These are phyloP conservation scores for Brachypalpus laphriformis DNA, from an alignment of 2,888 invertebrate species.

Conservation along the genomic window DNA sequence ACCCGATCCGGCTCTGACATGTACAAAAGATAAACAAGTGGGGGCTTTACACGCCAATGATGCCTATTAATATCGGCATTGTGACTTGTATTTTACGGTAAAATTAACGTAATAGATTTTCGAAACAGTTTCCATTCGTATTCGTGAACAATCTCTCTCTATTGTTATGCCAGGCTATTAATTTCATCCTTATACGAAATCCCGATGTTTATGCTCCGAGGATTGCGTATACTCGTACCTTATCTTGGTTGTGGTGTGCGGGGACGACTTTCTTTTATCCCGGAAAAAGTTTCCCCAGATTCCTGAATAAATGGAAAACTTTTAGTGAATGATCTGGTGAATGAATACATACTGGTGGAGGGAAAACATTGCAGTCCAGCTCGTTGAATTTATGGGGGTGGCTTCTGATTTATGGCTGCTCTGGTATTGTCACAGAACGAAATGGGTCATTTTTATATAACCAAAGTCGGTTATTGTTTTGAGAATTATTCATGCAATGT, in stretches of 20 bases:
- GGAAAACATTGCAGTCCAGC: conserved; percentile 11
- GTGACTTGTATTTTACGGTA: conserved; percentile 10
- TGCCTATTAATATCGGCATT: not conserved
- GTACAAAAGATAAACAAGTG: not conserved
- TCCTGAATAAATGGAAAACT: conserved; percentile 63
- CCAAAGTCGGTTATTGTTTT: conserved; percentile 56
- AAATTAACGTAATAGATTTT: conserved; percentile 61
- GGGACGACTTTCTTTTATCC: conserved; percentile 2
- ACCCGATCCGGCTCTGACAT: no score
- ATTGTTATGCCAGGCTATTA: conserved; percentile 67
- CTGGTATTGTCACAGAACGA: conserved; percentile 53
- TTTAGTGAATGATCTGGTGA: conserved; percentile 53
- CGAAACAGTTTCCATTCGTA: conserved; percentile 56
- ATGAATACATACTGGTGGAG: conserved; percentile 39
- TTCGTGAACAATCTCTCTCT: conserved; percentile 56
- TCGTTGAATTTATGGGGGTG: conserved; percentile 17
- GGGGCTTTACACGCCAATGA: not conserved
- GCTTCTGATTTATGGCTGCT: conserved; percentile 58
- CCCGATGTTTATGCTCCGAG: not conserved
- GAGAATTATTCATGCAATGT: conserved; percentile 65
- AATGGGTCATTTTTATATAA: conserved; percentile 52
- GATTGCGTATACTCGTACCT: not conserved
- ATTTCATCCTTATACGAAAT: conserved; percentile 47
- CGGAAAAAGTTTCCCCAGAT: conserved; percentile 31
- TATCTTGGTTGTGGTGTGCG: not conserved